These are phyloP conservation scores for Palythoa grandiflora DNA, from an alignment of 92 coral and sea anemone genomes.

Conservation along the genomic window DNA sequence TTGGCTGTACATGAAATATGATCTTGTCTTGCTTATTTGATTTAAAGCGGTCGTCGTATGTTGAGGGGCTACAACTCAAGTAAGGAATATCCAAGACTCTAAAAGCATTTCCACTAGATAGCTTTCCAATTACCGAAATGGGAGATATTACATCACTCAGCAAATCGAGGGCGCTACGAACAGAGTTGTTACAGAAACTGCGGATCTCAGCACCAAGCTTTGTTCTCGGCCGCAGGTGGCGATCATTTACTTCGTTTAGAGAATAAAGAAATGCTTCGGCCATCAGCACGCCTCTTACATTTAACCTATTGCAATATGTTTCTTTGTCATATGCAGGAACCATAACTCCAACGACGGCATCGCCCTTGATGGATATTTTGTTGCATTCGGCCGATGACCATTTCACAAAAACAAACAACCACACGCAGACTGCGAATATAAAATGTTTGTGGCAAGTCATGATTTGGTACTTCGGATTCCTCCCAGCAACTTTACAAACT, in stretches of 20 bases:
- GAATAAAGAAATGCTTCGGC: constrained; percentile 73
- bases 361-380: constrained; percentile 17
- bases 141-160: neutral
- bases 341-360: constrained; percentile 1
- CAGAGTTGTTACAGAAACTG: constrained; percentile 25
- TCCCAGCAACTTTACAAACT: neutral
- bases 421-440: constrained; percentile 1
- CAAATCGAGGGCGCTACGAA: neutral
- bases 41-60: constrained; percentile 41
- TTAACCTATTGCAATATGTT: constrained; percentile 37
- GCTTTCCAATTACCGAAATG: constrained; percentile 68
- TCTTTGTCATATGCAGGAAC: constrained; percentile 29
- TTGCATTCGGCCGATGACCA: constrained; percentile 37
- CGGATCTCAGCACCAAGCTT: constrained; percentile 64
- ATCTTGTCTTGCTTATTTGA: constrained; percentile 40
- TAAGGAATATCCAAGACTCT: constrained; percentile 61
- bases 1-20: constrained; percentile 69
- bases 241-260: constrained; percentile 47
- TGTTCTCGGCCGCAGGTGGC: constrained; percentile 22
- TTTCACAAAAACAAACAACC: constrained; percentile 25
- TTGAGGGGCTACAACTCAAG: constrained; percentile 81
- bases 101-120: constrained; percentile 52
- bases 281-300: constrained; percentile 59
- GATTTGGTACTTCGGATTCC: neutral
- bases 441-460: constrained; percentile 19